Conservation (phyloP, 2,797 vertebrate genomes). For the Pseudocheirus occidentalis region DNA sequence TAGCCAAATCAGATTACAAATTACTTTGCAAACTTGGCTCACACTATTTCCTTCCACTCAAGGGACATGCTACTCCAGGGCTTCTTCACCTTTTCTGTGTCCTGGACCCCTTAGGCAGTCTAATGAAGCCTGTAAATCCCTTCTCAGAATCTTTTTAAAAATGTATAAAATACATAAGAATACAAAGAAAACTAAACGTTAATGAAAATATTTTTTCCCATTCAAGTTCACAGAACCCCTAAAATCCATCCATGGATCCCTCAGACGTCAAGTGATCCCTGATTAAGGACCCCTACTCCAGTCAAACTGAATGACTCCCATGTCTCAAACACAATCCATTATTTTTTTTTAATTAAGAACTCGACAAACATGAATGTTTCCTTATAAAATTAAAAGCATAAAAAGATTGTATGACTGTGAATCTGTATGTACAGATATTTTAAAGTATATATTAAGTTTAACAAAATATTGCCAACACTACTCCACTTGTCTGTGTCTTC, state of each 20-base stretch:
- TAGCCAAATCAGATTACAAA: not conserved
- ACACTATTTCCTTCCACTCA: not conserved
- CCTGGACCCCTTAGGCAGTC: not conserved
- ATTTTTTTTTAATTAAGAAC: not conserved
- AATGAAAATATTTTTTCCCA: not conserved
- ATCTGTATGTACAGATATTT: not conserved
- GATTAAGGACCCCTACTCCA: not conserved
- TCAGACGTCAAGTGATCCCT: not conserved
- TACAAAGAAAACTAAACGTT: not conserved
- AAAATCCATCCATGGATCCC: not conserved
- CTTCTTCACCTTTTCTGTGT: not conserved
- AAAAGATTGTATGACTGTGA: not conserved
- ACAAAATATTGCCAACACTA: not conserved
- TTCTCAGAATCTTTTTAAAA: not conserved
- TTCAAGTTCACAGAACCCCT: not conserved
- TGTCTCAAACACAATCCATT: not conserved
- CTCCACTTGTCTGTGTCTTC: not conserved
- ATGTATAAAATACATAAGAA: not conserved
- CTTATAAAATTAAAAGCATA: not conserved
- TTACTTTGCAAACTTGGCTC: not conserved
- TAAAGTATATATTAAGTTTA: not conserved
- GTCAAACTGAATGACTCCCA: not conserved
- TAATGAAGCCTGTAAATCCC: not conserved
- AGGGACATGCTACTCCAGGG: not conserved
- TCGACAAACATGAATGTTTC: not conserved